phyloP scores from a whole-genome alignment of 2,888 invertebrate genomes.

The Xylota sylvarum region DNA sequence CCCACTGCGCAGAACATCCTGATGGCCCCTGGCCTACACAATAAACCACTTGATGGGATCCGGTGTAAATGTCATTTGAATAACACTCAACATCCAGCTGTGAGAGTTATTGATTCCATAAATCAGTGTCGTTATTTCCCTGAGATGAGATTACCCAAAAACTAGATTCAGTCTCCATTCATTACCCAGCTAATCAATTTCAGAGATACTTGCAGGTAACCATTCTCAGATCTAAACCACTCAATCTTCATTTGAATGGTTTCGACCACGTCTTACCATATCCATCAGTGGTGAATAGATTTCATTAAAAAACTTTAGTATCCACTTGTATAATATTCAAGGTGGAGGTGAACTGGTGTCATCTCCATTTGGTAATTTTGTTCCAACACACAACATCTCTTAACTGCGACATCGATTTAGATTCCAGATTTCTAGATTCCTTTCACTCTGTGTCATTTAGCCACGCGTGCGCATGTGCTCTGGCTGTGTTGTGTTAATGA shows the following conservation, averaged over 20 bases:
- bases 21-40: background rate
- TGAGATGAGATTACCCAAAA: constrained; percentile 6
- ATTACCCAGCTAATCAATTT: constrained; percentile 3
- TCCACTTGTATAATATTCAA: constrained; percentile 36
- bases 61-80: constrained; percentile 8
- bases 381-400: background rate
- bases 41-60: constrained; percentile 2
- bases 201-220: background rate
- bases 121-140: constrained; percentile 8
- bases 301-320: background rate
- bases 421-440: constrained; percentile 37
- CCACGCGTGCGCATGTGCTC: constrained; percentile 24
- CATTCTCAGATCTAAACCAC: constrained; percentile 16
- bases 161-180: constrained; percentile 2
- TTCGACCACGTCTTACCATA: constrained; percentile 12
- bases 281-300: constrained; percentile 10
- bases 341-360: constrained; percentile 69
- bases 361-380: constrained; percentile 46
- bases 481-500: constrained; percentile 19
- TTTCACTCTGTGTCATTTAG: constrained; percentile 18
- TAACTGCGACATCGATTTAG: constrained; percentile 21
- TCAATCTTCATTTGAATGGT: constrained; percentile 14
- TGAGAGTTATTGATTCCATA: constrained; percentile 3
- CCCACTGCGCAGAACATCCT: constrained; percentile 13
- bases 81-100: background rate